Conservation (phyloP, 2,113 vertebrate genomes). For the Scomber japonicus region DNA sequence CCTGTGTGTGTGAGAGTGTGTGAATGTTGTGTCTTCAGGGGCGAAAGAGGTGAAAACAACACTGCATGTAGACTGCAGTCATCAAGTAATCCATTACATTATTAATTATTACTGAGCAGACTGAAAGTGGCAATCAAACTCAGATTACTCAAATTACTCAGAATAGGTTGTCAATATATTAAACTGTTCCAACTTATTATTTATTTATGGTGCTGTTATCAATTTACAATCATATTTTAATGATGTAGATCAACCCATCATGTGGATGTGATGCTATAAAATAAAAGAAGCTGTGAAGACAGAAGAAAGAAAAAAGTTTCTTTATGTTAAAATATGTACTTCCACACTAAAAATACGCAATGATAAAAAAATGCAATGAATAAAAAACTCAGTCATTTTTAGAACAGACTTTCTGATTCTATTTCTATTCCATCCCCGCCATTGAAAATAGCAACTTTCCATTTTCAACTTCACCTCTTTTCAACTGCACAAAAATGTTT, state of each 20-base stretch:
- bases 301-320: not conserved
- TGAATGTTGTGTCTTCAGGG: slow-evolving; percentile 7
- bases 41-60: slow-evolving; percentile 20
- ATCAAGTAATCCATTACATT: slow-evolving; percentile 11
- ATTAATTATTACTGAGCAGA: slow-evolving; percentile 21
- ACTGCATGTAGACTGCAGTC: slow-evolving; percentile 12
- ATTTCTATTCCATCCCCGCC: not conserved
- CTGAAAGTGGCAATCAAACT: slow-evolving; percentile 36
- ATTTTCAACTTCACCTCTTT: slow-evolving; percentile 35
- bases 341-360: not conserved
- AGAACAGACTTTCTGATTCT: not conserved
- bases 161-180: not conserved
- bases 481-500: slow-evolving; percentile 27
- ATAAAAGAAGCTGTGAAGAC: not conserved
- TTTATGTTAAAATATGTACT: not conserved
- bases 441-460: slow-evolving; percentile 38
- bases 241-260: slow-evolving; percentile 2
- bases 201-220: slow-evolving; percentile 22
- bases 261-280: not conserved
- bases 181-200: slow-evolving; percentile 32
- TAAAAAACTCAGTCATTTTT: not conserved
- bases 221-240: slow-evolving; percentile 1
- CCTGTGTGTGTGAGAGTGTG: not conserved
- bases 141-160: slow-evolving; percentile 36
- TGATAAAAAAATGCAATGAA: not conserved